Conservation (phyloP, 2,888 invertebrate species). For the Acanthosepion esculentum region DNA sequence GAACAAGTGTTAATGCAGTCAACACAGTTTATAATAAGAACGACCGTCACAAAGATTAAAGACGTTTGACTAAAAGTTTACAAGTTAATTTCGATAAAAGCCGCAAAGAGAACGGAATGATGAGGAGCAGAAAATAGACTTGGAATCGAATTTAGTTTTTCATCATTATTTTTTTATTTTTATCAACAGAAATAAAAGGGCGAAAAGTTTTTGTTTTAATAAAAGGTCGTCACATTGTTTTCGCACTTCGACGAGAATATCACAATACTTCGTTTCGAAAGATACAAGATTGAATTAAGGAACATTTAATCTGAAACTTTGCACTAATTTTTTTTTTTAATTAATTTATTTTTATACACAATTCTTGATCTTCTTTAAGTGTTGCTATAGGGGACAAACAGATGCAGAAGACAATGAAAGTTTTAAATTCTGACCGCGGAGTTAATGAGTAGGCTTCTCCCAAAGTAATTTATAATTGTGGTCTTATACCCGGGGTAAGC, state of each 20-base stretch:
- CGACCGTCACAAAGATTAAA: background rate
- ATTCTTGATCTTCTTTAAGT: background rate
- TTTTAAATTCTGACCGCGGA: too few relatives aligned
- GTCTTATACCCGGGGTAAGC: too few relatives aligned
- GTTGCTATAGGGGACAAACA: background rate
- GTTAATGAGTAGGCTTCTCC: too few relatives aligned
- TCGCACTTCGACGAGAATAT: background rate
- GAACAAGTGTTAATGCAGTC: background rate
- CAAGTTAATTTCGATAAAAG: background rate
- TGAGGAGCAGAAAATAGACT: background rate
- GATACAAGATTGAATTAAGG: background rate
- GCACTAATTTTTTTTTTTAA: background rate
- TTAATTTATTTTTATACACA: background rate
- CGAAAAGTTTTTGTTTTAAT: background rate
- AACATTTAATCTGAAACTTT: background rate
- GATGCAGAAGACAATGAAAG: background rate
- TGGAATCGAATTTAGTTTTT: background rate
- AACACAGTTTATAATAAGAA: background rate
- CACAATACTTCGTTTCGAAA: background rate
- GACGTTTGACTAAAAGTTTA: background rate
- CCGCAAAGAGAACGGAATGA: background rate
- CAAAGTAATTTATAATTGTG: too few relatives aligned
- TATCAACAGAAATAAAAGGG: background rate
- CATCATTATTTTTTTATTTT: background rate
- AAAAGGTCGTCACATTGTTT: background rate